phyloP scores from a whole-genome alignment of 2,113 vertebrate species.

The Setophaga coronata region DNA sequence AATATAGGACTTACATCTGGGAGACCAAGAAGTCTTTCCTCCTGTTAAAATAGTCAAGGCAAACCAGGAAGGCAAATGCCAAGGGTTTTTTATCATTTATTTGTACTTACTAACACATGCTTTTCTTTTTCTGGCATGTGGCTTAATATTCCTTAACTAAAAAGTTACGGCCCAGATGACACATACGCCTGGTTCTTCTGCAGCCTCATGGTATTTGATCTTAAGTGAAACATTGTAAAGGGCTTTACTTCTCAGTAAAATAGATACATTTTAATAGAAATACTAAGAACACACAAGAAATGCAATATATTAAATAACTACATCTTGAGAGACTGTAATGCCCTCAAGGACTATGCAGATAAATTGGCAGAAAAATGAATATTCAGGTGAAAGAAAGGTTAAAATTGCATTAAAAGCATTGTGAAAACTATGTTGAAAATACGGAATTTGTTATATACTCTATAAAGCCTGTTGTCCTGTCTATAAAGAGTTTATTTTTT shows the following conservation, averaged over 20 bases:
- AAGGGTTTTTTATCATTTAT: not conserved
- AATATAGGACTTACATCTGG: not conserved
- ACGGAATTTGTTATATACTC: not conserved
- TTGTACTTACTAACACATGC: fast-evolving
- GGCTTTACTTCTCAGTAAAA: not conserved
- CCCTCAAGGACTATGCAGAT: not conserved
- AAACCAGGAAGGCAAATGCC: not conserved
- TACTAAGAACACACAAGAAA: not conserved
- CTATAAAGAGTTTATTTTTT: not conserved
- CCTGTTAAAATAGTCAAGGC: not conserved
- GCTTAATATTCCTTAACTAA: not conserved
- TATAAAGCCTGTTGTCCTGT: not conserved
- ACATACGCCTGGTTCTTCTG: not conserved
- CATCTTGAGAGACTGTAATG: not conserved
- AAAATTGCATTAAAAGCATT: not conserved
- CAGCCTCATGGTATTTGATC: not conserved
- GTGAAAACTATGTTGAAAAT: not conserved
- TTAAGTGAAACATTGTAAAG: not conserved
- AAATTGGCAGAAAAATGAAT: not conserved
- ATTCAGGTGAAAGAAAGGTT: not conserved
- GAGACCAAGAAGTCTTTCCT: not conserved
- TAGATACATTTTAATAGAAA: not conserved
- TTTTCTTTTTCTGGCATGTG: not conserved
- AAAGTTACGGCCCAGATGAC: not conserved
- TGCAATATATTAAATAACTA: not conserved